Conservation (phyloP, 2,797 vertebrate species). For the Leptatherina wallacei region DNA sequence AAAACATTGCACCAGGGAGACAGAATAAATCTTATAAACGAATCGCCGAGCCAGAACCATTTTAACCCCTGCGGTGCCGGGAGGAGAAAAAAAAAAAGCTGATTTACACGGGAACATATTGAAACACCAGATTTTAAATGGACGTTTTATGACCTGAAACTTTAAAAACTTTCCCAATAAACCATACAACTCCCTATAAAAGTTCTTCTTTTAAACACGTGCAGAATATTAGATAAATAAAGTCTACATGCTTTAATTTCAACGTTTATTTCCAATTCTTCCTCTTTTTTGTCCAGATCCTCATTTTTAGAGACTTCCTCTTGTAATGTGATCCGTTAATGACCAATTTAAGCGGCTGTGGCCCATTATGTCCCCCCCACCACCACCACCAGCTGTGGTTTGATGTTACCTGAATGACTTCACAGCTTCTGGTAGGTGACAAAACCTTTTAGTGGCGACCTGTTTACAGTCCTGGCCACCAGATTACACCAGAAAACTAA, state of each 20-base stretch:
- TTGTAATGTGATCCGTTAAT: conserved; percentile 65
- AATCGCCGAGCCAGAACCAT: conserved; percentile 74
- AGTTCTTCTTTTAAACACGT: background rate
- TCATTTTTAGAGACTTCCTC: conserved; percentile 50
- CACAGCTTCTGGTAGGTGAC: conserved; percentile 41
- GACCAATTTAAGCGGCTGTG: conserved; percentile 55
- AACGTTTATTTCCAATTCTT: background rate
- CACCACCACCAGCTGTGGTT: conserved; percentile 60
- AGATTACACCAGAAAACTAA: too few relatives aligned
- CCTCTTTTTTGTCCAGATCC: conserved; percentile 24
- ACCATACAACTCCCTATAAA: background rate
- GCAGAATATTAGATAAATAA: background rate
- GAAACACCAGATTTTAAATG: conserved; percentile 47
- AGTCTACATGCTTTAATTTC: background rate
- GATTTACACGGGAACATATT: conserved; percentile 55
- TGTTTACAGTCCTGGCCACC: conserved; percentile 6
- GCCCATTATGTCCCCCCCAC: conserved; percentile 52
- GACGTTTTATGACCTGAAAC: conserved; percentile 32
- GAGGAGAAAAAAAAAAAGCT: conserved; percentile 22
- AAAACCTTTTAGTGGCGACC: conserved; percentile 25
- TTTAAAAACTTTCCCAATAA: background rate
- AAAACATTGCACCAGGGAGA: conserved; percentile 88
- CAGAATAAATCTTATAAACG: conserved; percentile 86
- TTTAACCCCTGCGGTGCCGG: conserved; percentile 78
- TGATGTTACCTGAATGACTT: conserved; percentile 47